Evolutionary conservation across 2,888 invertebrate genomes (phyloP).

Genomic region (Lysandra bellargus): DNA sequence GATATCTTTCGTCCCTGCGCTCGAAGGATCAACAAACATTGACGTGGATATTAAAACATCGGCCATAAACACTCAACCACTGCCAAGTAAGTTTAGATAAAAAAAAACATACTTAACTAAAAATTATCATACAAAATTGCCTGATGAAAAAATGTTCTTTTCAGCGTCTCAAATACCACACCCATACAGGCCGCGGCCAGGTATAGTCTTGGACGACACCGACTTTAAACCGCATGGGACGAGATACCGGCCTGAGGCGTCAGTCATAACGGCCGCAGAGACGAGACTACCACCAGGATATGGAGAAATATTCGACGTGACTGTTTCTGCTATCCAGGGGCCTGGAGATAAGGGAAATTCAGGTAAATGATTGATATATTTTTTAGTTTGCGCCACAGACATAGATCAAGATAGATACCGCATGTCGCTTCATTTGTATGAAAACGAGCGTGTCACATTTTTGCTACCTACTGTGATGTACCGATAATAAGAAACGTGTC

Average conservation of each 20-base stretch:
- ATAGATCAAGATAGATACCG: too few relatives aligned
- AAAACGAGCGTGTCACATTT: too few relatives aligned
- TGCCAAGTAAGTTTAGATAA: conserved; percentile 59
- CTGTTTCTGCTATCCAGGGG: conserved; percentile 92
- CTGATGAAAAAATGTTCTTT: conserved; percentile 34
- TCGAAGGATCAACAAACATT: conserved; percentile 44
- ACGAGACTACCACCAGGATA: conserved; percentile 70
- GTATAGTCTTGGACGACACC: conserved; percentile 92
- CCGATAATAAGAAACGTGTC: too few relatives aligned
- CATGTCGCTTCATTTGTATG: too few relatives aligned
- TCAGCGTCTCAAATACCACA: conserved; percentile 72
- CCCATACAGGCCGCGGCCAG: conserved; percentile 89
- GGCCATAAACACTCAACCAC: conserved; percentile 61
- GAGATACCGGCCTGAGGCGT: conserved; percentile 57
- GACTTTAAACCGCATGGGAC: conserved; percentile 87
- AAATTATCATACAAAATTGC: neutral
- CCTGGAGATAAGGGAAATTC: conserved; percentile 82
- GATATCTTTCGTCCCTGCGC: conserved; percentile 48
- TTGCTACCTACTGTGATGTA: too few relatives aligned
- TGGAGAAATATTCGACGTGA: conserved; percentile 93
- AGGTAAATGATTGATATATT: conserved; percentile 45
- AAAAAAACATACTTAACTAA: neutral
- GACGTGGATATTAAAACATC: conserved; percentile 54
- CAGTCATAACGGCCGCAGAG: conserved; percentile 74
- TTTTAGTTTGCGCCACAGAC: too few relatives aligned